Evolutionary conservation across 1,140 invertebrate species (phyloP).

Genomic region (Meteorus sp.): DNA sequence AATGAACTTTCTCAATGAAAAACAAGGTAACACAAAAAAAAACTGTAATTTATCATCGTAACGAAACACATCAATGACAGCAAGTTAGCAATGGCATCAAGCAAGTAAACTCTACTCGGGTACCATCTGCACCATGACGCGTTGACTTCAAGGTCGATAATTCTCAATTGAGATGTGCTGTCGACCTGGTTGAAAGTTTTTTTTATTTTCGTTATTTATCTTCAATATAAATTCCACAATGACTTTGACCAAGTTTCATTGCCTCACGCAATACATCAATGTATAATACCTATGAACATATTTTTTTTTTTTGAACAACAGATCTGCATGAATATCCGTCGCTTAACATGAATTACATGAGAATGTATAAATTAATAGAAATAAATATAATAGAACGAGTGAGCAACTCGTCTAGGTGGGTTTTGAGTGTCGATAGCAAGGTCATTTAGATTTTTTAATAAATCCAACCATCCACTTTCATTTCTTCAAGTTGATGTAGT

Average conservation of each 20-base stretch:
- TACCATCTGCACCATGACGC: neutral
- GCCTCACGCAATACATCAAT: neutral
- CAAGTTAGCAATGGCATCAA: neutral
- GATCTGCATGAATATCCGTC: neutral
- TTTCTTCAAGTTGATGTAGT: slow-evolving; percentile 13
- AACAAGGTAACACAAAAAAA: no score
- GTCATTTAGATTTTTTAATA: slow-evolving; percentile 18
- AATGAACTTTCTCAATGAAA: no score
- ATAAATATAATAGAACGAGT: slow-evolving; percentile 14
- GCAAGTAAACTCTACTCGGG: neutral
- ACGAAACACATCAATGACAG: neutral
- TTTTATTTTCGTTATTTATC: no score
- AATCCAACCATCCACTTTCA: slow-evolving; percentile 19
- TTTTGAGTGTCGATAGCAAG: slow-evolving; percentile 13
- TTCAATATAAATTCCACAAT: neutral
- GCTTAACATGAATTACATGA: neutral
- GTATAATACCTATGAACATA: neutral
- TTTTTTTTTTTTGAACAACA: neutral
- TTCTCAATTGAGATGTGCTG: neutral
- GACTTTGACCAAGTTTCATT: neutral
- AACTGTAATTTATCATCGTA: neutral
- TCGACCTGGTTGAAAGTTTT: neutral
- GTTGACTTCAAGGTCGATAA: slow-evolving; percentile 2
- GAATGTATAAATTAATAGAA: neutral
- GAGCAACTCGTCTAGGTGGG: neutral